Percentiles rank a stretch among this genome's conserved stretches.
phyloP scores from a whole-genome alignment of 1,140 invertebrate species.

The Platorchestia sp. region DNA sequence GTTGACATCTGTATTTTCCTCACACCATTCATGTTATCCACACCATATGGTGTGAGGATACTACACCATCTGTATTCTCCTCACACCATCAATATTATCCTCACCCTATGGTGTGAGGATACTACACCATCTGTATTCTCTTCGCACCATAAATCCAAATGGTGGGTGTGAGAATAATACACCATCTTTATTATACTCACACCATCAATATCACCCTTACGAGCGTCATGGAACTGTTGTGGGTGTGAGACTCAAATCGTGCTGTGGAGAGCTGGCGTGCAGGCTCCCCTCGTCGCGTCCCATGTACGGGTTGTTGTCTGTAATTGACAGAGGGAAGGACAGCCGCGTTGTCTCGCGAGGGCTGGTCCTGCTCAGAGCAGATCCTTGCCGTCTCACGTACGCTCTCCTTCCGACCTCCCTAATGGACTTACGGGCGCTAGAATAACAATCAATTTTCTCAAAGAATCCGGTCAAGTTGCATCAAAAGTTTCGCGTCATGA shows the following conservation, averaged over 20 bases:
- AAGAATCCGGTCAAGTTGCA: background rate
- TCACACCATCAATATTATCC: too few relatives aligned
- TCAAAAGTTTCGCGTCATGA: background rate
- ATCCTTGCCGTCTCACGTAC: background rate
- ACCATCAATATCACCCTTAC: background rate
- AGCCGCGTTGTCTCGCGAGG: background rate
- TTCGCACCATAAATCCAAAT: too few relatives aligned
- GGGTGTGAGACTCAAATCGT: background rate
- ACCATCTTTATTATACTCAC: too few relatives aligned
- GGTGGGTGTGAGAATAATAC: too few relatives aligned
- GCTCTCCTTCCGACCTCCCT: background rate
- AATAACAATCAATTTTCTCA: background rate
- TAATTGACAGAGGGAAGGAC: conserved; percentile 49
- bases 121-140: too few relatives aligned
- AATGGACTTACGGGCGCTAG: background rate
- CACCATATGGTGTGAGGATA: too few relatives aligned
- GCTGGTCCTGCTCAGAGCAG: background rate
- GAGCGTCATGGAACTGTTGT: background rate
- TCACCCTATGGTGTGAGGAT: too few relatives aligned
- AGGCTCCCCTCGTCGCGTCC: background rate
- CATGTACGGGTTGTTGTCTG: background rate
- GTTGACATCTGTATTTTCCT: background rate
- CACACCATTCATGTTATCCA: too few relatives aligned
- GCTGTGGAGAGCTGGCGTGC: background rate
- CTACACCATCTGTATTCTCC: too few relatives aligned